Percentiles rank a stretch among this genome's conserved stretches.
Conservation (phyloP, 2,888 invertebrate genomes). For the Hirtodrosophila confusa region DNA sequence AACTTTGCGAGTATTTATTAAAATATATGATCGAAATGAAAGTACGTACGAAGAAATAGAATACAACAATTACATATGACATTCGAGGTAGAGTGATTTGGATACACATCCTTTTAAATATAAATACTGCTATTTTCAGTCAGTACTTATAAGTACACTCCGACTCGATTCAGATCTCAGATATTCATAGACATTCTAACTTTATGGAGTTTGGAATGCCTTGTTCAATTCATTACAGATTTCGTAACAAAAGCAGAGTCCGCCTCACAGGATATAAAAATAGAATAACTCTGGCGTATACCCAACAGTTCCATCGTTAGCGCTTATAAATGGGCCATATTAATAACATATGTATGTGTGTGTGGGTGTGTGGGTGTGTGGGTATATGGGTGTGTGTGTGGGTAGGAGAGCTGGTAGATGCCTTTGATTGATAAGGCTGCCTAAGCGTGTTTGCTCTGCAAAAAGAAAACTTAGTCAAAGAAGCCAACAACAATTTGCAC, state of each 20-base stretch:
- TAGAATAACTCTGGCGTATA: conserved; percentile 5
- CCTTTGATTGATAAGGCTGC: conserved; percentile 77
- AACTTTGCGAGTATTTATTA: too few relatives aligned
- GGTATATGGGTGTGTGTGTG: conserved; percentile 19
- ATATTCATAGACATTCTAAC: too few relatives aligned
- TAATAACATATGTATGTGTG: conserved; percentile 63
- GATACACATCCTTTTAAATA: too few relatives aligned
- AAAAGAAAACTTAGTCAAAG: conserved; percentile 34
- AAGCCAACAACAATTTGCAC: conserved; percentile 66
- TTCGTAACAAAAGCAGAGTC: background rate
- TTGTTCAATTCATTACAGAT: too few relatives aligned
- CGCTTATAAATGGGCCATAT: conserved; percentile 63
- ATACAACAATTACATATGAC: too few relatives aligned
- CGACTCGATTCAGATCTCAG: too few relatives aligned
- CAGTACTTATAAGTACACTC: too few relatives aligned
- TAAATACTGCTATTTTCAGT: too few relatives aligned
- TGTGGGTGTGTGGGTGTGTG: conserved; percentile 16
- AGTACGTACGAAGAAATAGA: too few relatives aligned
- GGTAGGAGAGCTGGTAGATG: conserved; percentile 44
- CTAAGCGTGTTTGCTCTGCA: conserved; percentile 72
- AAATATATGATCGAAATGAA: too few relatives aligned
- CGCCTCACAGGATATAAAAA: background rate
- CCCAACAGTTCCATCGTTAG: conserved; percentile 12
- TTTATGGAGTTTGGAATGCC: too few relatives aligned
- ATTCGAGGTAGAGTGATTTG: too few relatives aligned